Evolutionary conservation across 2,113 vertebrate species (phyloP).

Genomic region (Murina feae): DNA sequence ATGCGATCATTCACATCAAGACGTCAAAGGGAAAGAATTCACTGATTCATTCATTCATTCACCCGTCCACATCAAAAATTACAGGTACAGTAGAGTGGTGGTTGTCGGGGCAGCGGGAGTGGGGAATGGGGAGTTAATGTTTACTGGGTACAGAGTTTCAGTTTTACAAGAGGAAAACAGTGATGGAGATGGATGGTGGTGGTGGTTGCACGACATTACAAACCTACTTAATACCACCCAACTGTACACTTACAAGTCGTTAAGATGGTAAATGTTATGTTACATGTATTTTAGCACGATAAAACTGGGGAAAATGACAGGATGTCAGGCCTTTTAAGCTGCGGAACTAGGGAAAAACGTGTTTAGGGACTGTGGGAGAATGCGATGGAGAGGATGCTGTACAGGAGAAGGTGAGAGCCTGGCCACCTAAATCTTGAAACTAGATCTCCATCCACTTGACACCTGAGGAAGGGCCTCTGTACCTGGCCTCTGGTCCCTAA

Average conservation of each 20-base stretch:
- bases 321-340: neutral
- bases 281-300: neutral
- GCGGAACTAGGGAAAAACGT: neutral
- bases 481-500: neutral
- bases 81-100: neutral
- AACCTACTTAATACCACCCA: neutral
- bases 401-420: neutral
- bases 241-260: neutral
- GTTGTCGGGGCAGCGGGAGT: neutral
- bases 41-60: neutral
- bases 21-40: neutral
- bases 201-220: neutral
- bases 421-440: neutral
- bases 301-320: neutral
- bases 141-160: neutral
- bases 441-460: neutral
- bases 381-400: neutral
- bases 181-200: neutral
- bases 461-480: neutral
- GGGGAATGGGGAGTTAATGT: neutral
- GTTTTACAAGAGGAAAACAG: neutral
- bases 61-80: neutral
- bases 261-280: neutral
- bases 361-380: neutral
- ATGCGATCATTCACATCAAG: neutral